Conservation (phyloP, 2,888 invertebrate species). For the Mesodorylaimus sp. region DNA sequence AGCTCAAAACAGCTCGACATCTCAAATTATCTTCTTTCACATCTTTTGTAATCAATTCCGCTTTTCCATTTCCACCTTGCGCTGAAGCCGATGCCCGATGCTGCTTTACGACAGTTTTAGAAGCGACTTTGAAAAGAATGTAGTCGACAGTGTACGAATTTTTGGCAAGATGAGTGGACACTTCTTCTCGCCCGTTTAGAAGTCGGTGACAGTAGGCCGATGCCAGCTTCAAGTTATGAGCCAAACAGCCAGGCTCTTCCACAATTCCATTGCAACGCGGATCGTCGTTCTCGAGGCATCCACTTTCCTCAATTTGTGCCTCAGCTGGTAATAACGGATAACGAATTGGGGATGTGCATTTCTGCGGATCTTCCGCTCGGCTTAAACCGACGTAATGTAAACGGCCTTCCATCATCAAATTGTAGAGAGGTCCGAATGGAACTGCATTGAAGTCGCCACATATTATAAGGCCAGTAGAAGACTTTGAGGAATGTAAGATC, state of each 20-base stretch:
- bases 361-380: conserved; percentile 27
- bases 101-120: too few species aligned
- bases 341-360: conserved; percentile 9
- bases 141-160: conserved; percentile 68
- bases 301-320: not conserved
- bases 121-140: conserved; percentile 73
- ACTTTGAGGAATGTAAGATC: too few species aligned
- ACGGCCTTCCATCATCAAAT: conserved; percentile 47
- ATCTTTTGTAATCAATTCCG: too few species aligned
- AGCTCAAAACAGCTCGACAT: too few species aligned
- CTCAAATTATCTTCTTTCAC: too few species aligned
- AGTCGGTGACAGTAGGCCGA: conserved; percentile 46
- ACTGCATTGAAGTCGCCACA: conserved; percentile 81
- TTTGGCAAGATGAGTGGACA: conserved; percentile 53
- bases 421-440: conserved; percentile 52
- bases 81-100: too few species aligned
- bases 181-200: conserved; percentile 38
- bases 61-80: too few species aligned
- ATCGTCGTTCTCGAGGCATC: not conserved
- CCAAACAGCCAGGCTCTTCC: conserved; percentile 45
- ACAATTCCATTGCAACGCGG: too few species aligned
- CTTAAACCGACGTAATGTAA: conserved; percentile 34
- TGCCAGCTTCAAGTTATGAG: conserved; percentile 47
- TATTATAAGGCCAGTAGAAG: too few species aligned
- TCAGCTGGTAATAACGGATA: not conserved